Conservation (phyloP, 2,888 invertebrate species). For the Zaprionus obscuricornis region DNA sequence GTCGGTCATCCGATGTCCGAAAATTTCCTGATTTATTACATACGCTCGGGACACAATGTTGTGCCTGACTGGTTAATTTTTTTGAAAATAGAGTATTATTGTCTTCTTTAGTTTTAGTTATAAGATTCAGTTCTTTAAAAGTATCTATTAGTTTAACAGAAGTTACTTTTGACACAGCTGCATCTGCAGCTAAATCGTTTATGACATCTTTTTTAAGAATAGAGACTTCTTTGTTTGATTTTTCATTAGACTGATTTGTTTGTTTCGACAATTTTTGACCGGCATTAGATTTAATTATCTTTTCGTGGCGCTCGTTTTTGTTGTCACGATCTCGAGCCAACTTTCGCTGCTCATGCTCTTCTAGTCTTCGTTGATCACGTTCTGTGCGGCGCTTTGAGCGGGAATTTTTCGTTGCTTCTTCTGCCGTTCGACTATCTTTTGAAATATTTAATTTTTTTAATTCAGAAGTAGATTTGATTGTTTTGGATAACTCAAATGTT, state of each 20-base stretch:
- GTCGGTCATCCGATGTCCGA: constrained; percentile 71
- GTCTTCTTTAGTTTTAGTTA: background rate
- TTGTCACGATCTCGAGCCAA: constrained; percentile 52
- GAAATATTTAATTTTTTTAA: constrained; percentile 43
- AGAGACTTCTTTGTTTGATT: constrained; percentile 70
- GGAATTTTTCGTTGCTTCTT: constrained; percentile 73
- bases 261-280: constrained; percentile 31
- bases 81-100: too few relatives aligned
- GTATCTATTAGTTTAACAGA: too few relatives aligned
- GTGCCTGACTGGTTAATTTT: background rate
- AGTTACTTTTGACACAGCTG: too few relatives aligned
- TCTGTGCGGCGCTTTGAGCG: constrained; percentile 79
- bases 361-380: constrained; percentile 80
- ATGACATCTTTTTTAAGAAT: constrained; percentile 69
- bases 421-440: constrained; percentile 39
- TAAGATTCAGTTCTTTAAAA: too few relatives aligned
- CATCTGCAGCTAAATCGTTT: constrained; percentile 8
- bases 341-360: constrained; percentile 82
- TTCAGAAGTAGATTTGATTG: constrained; percentile 28
- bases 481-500: constrained; percentile 38
- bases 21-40: background rate
- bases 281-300: constrained; percentile 21
- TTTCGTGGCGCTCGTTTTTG: constrained; percentile 20
- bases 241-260: constrained; percentile 42
- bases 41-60: background rate